A percentile compares a stretch with the other conserved stretches of the same genome.
phyloP scores from a whole-genome alignment of 2,113 vertebrate genomes.

The Canis aureus region DNA sequence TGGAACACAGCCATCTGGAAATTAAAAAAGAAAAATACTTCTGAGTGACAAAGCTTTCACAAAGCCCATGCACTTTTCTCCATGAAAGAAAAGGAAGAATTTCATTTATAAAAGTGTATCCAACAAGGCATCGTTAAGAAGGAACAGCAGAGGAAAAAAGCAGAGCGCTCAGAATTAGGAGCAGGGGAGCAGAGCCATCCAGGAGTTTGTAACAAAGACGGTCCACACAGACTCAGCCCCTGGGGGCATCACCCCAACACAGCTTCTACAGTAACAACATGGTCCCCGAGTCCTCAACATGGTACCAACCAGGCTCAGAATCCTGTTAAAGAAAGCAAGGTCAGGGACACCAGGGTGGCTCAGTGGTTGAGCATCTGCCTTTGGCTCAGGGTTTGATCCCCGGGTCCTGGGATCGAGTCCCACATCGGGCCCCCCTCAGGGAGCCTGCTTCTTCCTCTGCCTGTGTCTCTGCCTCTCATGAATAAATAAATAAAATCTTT shows the following conservation, averaged over 20 bases:
- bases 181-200: background rate
- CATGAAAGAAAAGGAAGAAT: background rate
- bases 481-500: no score
- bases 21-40: background rate
- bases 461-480: no score
- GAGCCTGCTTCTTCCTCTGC: no score
- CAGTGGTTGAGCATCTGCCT: no score
- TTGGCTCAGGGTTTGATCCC: no score
- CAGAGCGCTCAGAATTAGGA: no score
- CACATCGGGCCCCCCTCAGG: no score
- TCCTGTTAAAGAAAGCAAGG: background rate
- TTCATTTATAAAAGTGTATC: background rate
- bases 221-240: background rate
- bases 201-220: background rate
- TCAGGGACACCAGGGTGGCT: no score
- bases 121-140: background rate
- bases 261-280: no score
- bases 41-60: constrained; percentile 10
- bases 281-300: background rate
- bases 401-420: no score
- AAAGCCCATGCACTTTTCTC: background rate
- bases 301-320: background rate
- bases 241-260: accelerated
- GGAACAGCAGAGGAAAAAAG: background rate
- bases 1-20: constrained; percentile 33